A percentile compares a stretch with the other conserved stretches of the same genome.
These are phyloP conservation scores for Drosophila macrothrix DNA, from an alignment of 2,888 invertebrate genomes.

Conservation along the genomic window DNA sequence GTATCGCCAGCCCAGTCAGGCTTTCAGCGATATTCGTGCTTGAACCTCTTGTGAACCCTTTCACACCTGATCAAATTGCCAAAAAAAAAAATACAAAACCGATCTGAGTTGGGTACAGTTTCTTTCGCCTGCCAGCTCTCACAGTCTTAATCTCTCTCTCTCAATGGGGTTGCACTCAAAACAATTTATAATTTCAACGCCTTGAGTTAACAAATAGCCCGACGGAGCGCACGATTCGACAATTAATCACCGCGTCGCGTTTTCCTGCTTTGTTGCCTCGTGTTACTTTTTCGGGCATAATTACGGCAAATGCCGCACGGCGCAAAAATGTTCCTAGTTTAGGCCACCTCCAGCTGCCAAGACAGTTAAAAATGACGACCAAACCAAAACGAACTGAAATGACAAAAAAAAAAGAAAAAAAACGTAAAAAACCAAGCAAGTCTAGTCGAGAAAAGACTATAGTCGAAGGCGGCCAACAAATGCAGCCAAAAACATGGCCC, in stretches of 20 bases:
- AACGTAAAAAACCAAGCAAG: slow-evolving; percentile 34
- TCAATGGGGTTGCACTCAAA: slow-evolving; percentile 64
- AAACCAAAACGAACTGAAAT: slow-evolving; percentile 43
- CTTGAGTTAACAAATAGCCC: slow-evolving; percentile 79
- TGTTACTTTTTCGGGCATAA: slow-evolving; percentile 74
- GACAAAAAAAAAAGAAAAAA: slow-evolving; percentile 65
- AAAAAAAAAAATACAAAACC: slow-evolving; percentile 22
- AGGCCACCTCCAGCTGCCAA: slow-evolving; percentile 51
- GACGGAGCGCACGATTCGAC: slow-evolving; percentile 74
- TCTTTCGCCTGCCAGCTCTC: slow-evolving; percentile 11
- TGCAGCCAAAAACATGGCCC: slow-evolving; percentile 51
- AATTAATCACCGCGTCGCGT: slow-evolving; percentile 75
- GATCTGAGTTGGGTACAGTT: slow-evolving; percentile 51
- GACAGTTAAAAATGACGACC: slow-evolving; percentile 74
- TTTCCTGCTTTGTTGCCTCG: slow-evolving; percentile 56
- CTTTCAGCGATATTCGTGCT: slow-evolving; percentile 61
- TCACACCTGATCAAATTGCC: slow-evolving; percentile 66
- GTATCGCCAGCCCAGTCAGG: slow-evolving; percentile 38
- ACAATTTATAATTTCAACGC: slow-evolving; percentile 80
- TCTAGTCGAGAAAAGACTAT: slow-evolving; percentile 33
- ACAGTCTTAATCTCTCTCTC: slow-evolving; percentile 17
- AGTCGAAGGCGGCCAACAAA: slow-evolving; percentile 30
- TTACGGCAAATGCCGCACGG: slow-evolving; percentile 71
- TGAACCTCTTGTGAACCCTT: slow-evolving; percentile 72
- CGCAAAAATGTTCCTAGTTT: slow-evolving; percentile 59